phyloP scores from a whole-genome alignment of 2,888 invertebrate species.

The Conistra vaccinii region DNA sequence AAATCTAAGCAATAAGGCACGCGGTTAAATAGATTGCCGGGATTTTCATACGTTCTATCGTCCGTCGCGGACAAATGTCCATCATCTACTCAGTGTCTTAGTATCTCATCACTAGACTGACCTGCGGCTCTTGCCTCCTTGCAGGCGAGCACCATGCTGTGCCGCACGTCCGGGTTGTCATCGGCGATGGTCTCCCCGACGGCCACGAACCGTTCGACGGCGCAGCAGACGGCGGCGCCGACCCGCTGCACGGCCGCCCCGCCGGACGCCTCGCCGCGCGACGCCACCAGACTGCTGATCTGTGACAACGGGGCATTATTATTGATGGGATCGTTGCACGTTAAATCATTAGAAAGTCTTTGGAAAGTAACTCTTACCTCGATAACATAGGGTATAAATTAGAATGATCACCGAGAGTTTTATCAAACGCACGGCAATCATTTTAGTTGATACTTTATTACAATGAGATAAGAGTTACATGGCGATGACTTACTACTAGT shows the following conservation, averaged over 20 bases:
- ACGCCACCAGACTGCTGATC: slow-evolving; percentile 97
- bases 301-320: slow-evolving; percentile 59
- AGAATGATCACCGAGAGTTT: not conserved
- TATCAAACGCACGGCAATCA: not conserved
- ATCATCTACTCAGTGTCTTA: not conserved
- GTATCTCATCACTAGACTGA: slow-evolving; percentile 81
- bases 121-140: slow-evolving; percentile 99
- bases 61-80: not conserved
- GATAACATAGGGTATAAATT: not conserved
- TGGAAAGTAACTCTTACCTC: not conserved
- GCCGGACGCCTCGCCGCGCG: slow-evolving; percentile 92
- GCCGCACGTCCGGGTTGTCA: slow-evolving; percentile 98
- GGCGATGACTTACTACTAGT: not conserved
- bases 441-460: not conserved
- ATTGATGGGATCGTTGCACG: not conserved
- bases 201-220: slow-evolving; percentile 99
- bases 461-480: not conserved
- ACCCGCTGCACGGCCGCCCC: slow-evolving; percentile 95
- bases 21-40: not conserved
- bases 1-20: not conserved
- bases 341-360: not conserved
- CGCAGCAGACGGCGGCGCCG: slow-evolving; percentile 98
- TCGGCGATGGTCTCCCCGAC: slow-evolving; percentile 99
- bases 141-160: slow-evolving; percentile 99
- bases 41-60: not conserved